Evolutionary conservation across 1,140 invertebrate species (phyloP).

Genomic region (Drosophila azteca): DNA sequence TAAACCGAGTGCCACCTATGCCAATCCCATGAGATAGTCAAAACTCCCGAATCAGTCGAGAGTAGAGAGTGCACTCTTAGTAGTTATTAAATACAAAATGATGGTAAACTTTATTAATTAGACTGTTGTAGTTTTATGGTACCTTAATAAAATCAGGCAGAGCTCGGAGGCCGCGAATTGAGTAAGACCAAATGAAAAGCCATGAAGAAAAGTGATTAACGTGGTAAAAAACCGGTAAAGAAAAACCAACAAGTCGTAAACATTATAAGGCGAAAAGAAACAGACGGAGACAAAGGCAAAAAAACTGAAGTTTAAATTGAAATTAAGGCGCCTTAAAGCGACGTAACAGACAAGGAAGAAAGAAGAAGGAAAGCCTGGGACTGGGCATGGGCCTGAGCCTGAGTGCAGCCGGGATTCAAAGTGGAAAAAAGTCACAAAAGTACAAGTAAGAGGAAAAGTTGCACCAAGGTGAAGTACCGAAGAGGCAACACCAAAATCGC

Average conservation of each 20-base stretch:
- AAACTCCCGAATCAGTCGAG: too few relatives aligned
- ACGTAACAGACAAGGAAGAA: background rate
- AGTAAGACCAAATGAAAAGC: slow-evolving; percentile 37
- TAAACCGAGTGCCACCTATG: too few relatives aligned
- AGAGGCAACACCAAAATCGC: slow-evolving; percentile 8
- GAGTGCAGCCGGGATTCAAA: slow-evolving; percentile 18
- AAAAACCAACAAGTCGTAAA: slow-evolving; percentile 26
- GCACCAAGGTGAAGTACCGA: slow-evolving; percentile 24
- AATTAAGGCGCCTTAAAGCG: slow-evolving; percentile 34
- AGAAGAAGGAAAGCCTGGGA: background rate
- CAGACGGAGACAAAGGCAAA: background rate
- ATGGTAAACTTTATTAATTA: slow-evolving; percentile 69
- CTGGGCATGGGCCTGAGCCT: too few relatives aligned
- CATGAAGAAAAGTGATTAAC: slow-evolving; percentile 62
- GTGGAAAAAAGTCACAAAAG: slow-evolving; percentile 27
- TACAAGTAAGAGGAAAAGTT: slow-evolving; percentile 67
- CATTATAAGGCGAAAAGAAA: background rate
- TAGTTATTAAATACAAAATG: slow-evolving; percentile 24
- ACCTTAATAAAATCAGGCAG: slow-evolving; percentile 65
- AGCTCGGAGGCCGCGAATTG: slow-evolving; percentile 25
- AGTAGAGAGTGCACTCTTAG: background rate
- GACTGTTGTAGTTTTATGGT: slow-evolving; percentile 60
- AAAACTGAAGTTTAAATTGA: slow-evolving; percentile 26
- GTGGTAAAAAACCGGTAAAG: slow-evolving; percentile 14
- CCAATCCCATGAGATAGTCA: too few relatives aligned